These are phyloP conservation scores for Torymus tubicola DNA, from an alignment of 2,888 invertebrate genomes.

Conservation along the genomic window DNA sequence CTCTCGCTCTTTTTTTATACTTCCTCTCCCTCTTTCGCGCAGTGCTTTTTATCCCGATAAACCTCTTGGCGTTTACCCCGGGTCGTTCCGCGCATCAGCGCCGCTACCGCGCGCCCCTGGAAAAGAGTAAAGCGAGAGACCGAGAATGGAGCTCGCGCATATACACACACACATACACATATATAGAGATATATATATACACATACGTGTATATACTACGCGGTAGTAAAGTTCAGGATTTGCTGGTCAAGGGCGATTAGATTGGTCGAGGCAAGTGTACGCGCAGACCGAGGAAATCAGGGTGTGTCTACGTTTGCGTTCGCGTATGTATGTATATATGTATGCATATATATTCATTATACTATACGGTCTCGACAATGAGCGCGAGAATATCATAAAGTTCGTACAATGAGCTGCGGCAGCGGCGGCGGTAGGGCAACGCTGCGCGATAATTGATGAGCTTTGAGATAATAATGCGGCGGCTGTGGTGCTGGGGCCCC, in stretches of 20 bases:
- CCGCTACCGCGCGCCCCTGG: conserved; percentile 12
- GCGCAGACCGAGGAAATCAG: not conserved
- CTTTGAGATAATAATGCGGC: conserved; percentile 44
- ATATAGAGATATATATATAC: too few species aligned
- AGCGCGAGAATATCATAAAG: conserved; percentile 22
- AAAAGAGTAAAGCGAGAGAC: conserved; percentile 51
- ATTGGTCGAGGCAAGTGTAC: conserved; percentile 41
- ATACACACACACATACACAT: not conserved
- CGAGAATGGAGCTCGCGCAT: not conserved
- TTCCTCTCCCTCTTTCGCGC: conserved; percentile 9
- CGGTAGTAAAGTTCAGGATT: conserved; percentile 58
- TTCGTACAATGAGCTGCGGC: conserved; percentile 28
- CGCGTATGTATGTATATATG: not conserved
- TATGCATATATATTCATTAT: not conserved
- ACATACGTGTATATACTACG: conserved; percentile 7
- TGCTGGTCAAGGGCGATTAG: conserved; percentile 59
- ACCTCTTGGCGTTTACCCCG: conserved; percentile 56
- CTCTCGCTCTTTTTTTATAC: conserved; percentile 37
- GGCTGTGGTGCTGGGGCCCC: not conserved
- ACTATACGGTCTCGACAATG: conserved; percentile 3
- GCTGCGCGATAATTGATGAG: conserved; percentile 38
- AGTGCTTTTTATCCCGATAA: conserved; percentile 54
- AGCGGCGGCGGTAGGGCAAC: too few species aligned
- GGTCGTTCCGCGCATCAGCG: conserved; percentile 54
- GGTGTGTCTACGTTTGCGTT: not conserved